These are phyloP conservation scores for Ditylenchus weischeri DNA, from an alignment of 2,888 invertebrate genomes.

Conservation along the genomic window DNA sequence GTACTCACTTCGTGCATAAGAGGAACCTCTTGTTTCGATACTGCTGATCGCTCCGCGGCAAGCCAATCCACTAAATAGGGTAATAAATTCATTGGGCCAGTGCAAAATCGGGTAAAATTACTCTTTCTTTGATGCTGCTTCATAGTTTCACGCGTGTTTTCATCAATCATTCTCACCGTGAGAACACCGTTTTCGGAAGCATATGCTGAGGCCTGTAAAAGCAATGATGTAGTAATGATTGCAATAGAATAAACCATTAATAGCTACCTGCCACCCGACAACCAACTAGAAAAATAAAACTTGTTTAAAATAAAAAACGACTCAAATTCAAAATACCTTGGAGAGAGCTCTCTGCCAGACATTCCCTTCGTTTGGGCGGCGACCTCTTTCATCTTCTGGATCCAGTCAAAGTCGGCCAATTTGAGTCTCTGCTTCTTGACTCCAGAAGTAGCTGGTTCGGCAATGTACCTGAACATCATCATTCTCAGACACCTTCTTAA, in stretches of 20 bases:
- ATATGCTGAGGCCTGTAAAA: slow-evolving; percentile 81
- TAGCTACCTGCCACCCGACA: slow-evolving; percentile 76
- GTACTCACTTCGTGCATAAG: too few species aligned
- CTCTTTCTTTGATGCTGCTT: slow-evolving; percentile 83
- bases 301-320: too few species aligned
- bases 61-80: slow-evolving; percentile 59
- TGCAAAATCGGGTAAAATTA: not conserved
- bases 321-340: slow-evolving; percentile 66
- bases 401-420: slow-evolving; percentile 89
- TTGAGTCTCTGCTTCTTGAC: slow-evolving; percentile 68
- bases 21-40: not conserved
- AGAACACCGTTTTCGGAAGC: slow-evolving; percentile 89
- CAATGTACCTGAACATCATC: slow-evolving; percentile 71
- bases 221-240: not conserved
- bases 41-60: slow-evolving; percentile 24
- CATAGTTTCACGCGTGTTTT: slow-evolving; percentile 78
- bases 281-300: slow-evolving; percentile 66
- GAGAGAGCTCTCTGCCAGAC: slow-evolving; percentile 95
- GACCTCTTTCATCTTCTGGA: slow-evolving; percentile 77
- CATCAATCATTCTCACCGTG: slow-evolving; percentile 86
- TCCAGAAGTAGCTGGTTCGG: slow-evolving; percentile 68
- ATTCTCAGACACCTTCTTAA: too few species aligned
- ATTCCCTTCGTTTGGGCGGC: slow-evolving; percentile 83
- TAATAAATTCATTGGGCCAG: not conserved
- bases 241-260: not conserved